These are phyloP conservation scores for Pogonomyrmex californicus DNA, from an alignment of 1,140 invertebrate genomes.

Conservation along the genomic window DNA sequence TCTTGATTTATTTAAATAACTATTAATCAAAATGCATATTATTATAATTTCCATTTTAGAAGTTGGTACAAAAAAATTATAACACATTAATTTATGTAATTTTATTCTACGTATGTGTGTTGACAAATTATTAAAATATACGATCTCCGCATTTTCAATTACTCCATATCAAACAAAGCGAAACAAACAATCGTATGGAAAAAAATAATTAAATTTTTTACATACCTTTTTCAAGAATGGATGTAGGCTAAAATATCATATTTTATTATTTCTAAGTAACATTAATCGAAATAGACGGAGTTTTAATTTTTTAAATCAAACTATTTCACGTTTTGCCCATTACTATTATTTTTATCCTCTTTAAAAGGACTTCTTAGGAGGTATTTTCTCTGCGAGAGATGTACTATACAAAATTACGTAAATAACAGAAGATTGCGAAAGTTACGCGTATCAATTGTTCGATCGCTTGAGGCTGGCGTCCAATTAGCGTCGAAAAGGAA, in stretches of 20 bases:
- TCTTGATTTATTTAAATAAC: neutral
- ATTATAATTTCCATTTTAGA: neutral
- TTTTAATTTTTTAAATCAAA: conserved; percentile 5
- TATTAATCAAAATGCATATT: neutral
- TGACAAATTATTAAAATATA: no score
- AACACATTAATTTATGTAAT: neutral
- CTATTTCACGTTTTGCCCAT: neutral
- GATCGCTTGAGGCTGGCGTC: conserved; percentile 6
- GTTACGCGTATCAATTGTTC: conserved; percentile 15
- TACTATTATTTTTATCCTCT: neutral
- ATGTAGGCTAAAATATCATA: neutral
- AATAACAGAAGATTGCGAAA: neutral
- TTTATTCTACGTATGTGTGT: neutral
- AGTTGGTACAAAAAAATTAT: neutral
- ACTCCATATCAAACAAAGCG: no score
- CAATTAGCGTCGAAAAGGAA: conserved; percentile 38
- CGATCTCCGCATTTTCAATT: no score
- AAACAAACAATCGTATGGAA: no score
- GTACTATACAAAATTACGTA: neutral
- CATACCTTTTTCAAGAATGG: no score
- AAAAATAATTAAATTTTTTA: no score
- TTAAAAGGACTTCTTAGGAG: neutral
- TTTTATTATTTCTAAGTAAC: neutral
- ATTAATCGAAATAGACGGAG: neutral
- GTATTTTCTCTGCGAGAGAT: neutral